Conservation (phyloP, 2,797 vertebrate genomes). For the Vultur gryphus region DNA sequence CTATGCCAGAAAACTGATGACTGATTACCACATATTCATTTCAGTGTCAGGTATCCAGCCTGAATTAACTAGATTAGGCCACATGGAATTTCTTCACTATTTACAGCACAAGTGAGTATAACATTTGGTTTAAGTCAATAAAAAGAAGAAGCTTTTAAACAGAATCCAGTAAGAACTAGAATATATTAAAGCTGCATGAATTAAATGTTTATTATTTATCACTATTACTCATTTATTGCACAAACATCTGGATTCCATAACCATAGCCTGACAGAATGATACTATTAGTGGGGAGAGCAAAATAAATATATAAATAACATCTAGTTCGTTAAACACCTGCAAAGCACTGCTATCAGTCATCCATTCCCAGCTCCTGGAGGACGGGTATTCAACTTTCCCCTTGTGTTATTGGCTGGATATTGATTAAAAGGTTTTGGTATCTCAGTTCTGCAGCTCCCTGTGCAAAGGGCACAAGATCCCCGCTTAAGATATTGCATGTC, state of each 20-base stretch:
- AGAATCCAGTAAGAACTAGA: not conserved
- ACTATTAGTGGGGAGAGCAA: not conserved
- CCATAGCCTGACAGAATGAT: not conserved
- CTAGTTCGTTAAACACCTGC: not conserved
- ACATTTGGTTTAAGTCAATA: not conserved
- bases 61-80: not conserved
- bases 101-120: not conserved
- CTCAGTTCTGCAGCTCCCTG: not conserved
- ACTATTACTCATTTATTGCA: not conserved
- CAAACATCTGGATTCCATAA: constrained; percentile 39
- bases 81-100: not conserved
- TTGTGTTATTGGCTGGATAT: not conserved
- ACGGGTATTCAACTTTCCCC: not conserved
- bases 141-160: not conserved
- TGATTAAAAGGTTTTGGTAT: not conserved
- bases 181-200: not conserved
- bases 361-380: not conserved
- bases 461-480: not conserved
- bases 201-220: constrained; percentile 2
- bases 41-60: constrained; percentile 14
- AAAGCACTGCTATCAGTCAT: not conserved
- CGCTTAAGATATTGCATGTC: not conserved
- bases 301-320: not conserved
- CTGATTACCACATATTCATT: not conserved
- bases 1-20: not conserved